phyloP scores from a whole-genome alignment of 2,113 vertebrate species.

The Caranx melampygus region DNA sequence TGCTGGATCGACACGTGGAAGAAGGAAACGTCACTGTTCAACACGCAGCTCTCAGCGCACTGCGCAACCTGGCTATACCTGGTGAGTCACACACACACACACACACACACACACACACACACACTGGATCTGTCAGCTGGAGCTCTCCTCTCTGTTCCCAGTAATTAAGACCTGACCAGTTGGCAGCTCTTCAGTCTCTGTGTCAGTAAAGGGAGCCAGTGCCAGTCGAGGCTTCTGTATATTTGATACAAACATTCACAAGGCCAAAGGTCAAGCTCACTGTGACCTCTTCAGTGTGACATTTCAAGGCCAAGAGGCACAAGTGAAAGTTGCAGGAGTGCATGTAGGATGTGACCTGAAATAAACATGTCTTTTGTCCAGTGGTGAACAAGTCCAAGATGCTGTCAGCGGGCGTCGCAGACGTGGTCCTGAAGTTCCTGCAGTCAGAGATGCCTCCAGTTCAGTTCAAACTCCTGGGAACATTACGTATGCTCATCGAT shows the following conservation, averaged over 20 bases:
- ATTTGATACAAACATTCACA: no score
- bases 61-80: slow-evolving; percentile 97
- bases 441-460: slow-evolving; percentile 98
- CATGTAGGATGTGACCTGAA: no score
- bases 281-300: no score
- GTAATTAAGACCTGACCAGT: neutral
- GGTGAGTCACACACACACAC: slow-evolving; percentile 78
- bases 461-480: slow-evolving; percentile 98
- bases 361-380: slow-evolving; percentile 57
- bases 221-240: no score
- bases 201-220: neutral
- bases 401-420: slow-evolving; percentile 94
- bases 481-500: slow-evolving; percentile 98
- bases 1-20: slow-evolving; percentile 94
- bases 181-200: neutral
- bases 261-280: no score
- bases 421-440: slow-evolving; percentile 95
- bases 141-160: neutral
- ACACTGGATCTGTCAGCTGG: no score
- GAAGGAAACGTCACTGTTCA: slow-evolving; percentile 98
- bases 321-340: no score
- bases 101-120: neutral
- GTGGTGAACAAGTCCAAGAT: slow-evolving; percentile 99
- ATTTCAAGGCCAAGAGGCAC: no score
- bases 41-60: slow-evolving; percentile 95